Conservation (phyloP, 2,888 invertebrate genomes). For the Osmoderma eremita region DNA sequence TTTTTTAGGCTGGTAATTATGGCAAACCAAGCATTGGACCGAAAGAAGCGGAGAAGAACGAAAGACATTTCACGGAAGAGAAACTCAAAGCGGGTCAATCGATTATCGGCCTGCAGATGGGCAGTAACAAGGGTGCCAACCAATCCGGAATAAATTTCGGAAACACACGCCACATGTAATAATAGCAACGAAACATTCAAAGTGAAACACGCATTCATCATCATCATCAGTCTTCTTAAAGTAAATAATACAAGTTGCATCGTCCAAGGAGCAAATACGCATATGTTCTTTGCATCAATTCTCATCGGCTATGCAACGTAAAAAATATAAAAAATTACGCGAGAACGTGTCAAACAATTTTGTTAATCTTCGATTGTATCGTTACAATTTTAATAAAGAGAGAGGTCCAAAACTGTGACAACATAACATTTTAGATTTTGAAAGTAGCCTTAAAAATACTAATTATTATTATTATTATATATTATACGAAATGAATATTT, state of each 20-base stretch:
- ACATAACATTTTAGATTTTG: constrained; percentile 31
- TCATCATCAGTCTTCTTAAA: constrained; percentile 18
- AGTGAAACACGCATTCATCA: constrained; percentile 1
- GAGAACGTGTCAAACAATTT: background rate
- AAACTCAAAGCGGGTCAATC: constrained; percentile 92
- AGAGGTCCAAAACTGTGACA: constrained; percentile 37
- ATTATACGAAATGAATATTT: constrained; percentile 39
- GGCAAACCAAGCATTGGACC: constrained; percentile 93
- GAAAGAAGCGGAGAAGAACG: constrained; percentile 95
- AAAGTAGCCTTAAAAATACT: constrained; percentile 38
- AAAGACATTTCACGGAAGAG: constrained; percentile 92
- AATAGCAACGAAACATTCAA: no score
- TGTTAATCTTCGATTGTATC: constrained; percentile 10
- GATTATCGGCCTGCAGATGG: constrained; percentile 94
- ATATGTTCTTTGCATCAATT: no score
- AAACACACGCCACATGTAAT: constrained; percentile 96
- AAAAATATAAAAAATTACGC: background rate
- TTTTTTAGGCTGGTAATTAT: constrained; percentile 76
- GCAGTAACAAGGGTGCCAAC: constrained; percentile 97
- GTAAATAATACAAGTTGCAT: constrained; percentile 3
- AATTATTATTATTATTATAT: constrained; percentile 36
- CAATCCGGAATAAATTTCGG: constrained; percentile 98
- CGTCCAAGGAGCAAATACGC: background rate
- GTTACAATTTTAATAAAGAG: background rate
- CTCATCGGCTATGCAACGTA: background rate